A percentile compares a stretch with the other conserved stretches of the same genome.
Conservation (phyloP, 2,113 vertebrate species). For the Ictalurus punctatus region DNA sequence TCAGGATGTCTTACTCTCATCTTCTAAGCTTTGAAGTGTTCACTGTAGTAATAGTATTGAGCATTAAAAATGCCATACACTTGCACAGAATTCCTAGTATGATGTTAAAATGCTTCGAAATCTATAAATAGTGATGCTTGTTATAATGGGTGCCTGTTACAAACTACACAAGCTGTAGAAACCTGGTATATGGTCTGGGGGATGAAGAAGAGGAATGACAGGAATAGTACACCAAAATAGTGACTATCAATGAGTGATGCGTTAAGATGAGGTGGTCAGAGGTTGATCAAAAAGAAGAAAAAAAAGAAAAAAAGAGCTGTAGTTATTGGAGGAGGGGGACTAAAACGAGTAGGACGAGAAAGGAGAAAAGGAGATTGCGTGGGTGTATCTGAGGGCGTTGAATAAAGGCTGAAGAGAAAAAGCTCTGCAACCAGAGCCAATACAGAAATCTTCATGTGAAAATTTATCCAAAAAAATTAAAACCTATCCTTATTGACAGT, state of each 20-base stretch:
- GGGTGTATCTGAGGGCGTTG: constrained; percentile 37
- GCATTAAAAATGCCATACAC: neutral
- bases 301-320: neutral
- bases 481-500: neutral
- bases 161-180: constrained; percentile 26
- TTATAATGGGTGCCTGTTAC: neutral
- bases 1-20: neutral
- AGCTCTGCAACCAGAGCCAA: constrained; percentile 12
- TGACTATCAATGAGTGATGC: neutral
- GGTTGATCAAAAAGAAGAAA: neutral
- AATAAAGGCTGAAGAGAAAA: constrained; percentile 37
- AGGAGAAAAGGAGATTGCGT: constrained; percentile 33
- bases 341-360: constrained; percentile 8
- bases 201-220: constrained; percentile 1
- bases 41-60: neutral
- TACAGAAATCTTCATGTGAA: neutral
- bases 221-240: neutral
- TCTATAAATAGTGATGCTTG: neutral
- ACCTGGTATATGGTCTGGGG: neutral
- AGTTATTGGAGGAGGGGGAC: neutral
- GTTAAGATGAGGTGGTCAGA: neutral
- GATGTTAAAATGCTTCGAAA: neutral
- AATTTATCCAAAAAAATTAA: neutral
- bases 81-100: neutral
- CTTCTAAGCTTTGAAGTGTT: neutral